These are phyloP conservation scores for Clarias gariepinus DNA, from an alignment of 2,113 vertebrate genomes.

Conservation along the genomic window DNA sequence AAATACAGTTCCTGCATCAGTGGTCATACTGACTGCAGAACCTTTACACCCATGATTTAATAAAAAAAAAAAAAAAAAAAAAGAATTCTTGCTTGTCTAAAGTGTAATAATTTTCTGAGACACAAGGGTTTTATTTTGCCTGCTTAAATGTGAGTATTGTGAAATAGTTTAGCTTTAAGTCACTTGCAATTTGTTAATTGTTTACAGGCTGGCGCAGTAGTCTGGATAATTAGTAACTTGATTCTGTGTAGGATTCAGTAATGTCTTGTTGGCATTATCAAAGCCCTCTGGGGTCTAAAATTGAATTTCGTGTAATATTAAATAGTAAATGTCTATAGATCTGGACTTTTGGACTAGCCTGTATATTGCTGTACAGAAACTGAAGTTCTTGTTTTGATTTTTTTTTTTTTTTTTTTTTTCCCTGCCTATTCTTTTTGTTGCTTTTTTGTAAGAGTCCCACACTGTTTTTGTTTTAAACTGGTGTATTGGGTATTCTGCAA, in stretches of 20 bases:
- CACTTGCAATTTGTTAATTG: not conserved
- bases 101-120: not conserved
- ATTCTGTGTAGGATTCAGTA: too few species aligned
- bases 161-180: not conserved
- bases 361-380: constrained; percentile 30
- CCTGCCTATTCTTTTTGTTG: not conserved
- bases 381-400: not conserved
- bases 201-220: too few species aligned
- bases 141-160: constrained; percentile 6
- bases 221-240: too few species aligned
- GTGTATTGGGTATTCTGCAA: constrained; percentile 32
- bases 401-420: not conserved
- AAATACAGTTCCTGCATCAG: not conserved
- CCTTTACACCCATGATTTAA: not conserved
- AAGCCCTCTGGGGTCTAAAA: too few species aligned
- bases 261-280: too few species aligned
- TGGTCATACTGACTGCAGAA: not conserved
- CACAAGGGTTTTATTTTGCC: not conserved
- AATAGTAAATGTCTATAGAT: too few species aligned
- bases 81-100: constrained; percentile 2
- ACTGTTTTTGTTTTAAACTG: constrained; percentile 28
- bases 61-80: not conserved
- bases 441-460: not conserved
- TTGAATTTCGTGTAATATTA: too few species aligned
- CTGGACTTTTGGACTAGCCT: not conserved